phyloP scores from a whole-genome alignment of 2,797 vertebrate genomes.

The Mallotus villosus region DNA sequence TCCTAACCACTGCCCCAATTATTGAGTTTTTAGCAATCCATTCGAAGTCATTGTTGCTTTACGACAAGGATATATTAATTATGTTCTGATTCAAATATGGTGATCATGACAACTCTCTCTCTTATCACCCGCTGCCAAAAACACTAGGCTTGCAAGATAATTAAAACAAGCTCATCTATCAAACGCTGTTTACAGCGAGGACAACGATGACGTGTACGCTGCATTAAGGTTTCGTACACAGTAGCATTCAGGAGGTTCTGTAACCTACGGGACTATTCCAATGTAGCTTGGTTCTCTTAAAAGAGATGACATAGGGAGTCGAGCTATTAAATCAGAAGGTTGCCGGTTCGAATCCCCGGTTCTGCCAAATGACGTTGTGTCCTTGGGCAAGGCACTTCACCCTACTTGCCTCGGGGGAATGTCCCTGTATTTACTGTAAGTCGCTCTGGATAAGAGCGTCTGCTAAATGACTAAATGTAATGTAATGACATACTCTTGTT shows the following conservation, averaged over 20 bases:
- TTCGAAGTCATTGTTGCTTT: neutral
- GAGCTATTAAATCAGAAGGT: too few species aligned
- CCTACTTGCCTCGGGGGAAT: too few species aligned
- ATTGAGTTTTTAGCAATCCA: neutral
- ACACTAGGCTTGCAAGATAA: neutral
- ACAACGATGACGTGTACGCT: neutral
- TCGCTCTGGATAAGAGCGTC: too few species aligned
- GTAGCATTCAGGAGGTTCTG: neutral
- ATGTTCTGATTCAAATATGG: neutral
- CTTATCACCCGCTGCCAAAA: neutral
- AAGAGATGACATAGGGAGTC: too few species aligned
- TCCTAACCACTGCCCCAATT: too few species aligned
- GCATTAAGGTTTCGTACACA: neutral
- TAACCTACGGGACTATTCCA: neutral
- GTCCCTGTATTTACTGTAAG: too few species aligned
- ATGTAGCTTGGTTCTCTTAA: neutral
- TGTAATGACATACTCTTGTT: too few species aligned
- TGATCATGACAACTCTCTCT: neutral
- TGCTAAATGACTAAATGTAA: too few species aligned
- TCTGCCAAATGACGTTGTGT: too few species aligned
- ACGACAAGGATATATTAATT: neutral
- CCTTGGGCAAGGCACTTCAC: too few species aligned
- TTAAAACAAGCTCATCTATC: constrained; percentile 6
- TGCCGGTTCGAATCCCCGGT: too few species aligned
- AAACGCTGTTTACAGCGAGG: neutral